Evolutionary conservation across 2,113 vertebrate species (phyloP).

Genomic region (Podocnemis expansa): DNA sequence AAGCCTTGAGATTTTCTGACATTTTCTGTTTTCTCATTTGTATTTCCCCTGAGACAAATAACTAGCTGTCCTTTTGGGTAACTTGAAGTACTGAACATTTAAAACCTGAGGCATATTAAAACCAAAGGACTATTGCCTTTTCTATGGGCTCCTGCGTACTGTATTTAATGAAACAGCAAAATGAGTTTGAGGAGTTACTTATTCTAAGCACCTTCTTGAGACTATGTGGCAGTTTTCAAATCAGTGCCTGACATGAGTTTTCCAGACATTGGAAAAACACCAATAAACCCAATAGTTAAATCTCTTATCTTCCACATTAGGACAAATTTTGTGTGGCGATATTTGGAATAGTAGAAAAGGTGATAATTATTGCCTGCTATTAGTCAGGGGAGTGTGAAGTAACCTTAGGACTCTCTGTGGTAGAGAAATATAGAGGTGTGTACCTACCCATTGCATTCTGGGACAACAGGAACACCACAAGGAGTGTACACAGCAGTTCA

Average conservation of each 20-base stretch:
- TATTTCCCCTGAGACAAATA: not conserved
- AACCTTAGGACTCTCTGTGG: not conserved
- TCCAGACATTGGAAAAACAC: not conserved
- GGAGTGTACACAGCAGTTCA: too few relatives aligned
- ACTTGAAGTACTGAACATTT: not conserved
- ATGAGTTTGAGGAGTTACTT: not conserved
- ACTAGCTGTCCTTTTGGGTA: not conserved
- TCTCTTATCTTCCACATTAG: not conserved
- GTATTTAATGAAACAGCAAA: constrained; percentile 35
- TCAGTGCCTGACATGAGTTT: not conserved
- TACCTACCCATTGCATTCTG: not conserved
- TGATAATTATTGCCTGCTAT: too few relatives aligned
- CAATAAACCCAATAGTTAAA: not conserved
- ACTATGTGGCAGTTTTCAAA: not conserved
- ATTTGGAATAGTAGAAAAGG: not conserved
- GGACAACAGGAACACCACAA: not conserved
- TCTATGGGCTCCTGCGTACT: not conserved
- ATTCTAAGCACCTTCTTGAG: not conserved
- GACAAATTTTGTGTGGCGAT: not conserved
- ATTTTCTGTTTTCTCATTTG: not conserved
- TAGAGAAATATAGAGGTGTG: not conserved
- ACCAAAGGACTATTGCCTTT: not conserved
- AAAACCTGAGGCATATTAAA: constrained; percentile 28
- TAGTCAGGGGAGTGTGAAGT: not conserved
- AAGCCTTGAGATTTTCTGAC: not conserved